Evolutionary conservation across 2,797 vertebrate genomes (phyloP).

Genomic region (Scomberomorus guttatus): DNA sequence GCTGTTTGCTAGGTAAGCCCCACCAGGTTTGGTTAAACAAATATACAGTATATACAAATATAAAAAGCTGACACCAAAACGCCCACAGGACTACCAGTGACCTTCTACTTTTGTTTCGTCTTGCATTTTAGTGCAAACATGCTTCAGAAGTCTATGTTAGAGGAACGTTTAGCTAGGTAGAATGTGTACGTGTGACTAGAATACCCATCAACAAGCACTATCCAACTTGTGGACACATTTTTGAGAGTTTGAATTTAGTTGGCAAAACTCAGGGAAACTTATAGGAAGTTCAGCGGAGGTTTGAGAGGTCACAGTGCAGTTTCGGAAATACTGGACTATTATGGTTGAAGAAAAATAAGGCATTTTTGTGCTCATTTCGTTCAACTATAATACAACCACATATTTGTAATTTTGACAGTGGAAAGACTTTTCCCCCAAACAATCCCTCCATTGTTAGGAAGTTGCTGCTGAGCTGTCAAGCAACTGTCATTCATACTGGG

Average conservation of each 20-base stretch:
- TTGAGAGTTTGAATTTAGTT: neutral
- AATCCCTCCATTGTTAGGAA: conserved; percentile 42
- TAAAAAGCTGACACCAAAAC: neutral
- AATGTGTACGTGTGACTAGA: neutral
- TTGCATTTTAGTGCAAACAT: neutral
- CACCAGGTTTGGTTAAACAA: neutral
- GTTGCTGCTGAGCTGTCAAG: conserved; percentile 62
- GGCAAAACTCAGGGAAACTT: neutral
- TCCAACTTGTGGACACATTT: neutral
- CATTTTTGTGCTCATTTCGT: conserved; percentile 1
- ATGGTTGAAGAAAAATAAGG: conserved; percentile 3
- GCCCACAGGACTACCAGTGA: too few species aligned
- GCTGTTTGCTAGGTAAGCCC: neutral
- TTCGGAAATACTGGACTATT: conserved; percentile 3
- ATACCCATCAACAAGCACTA: neutral
- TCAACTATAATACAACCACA: conserved; percentile 20
- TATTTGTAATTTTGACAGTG: conserved; percentile 41
- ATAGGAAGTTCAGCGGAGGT: conserved; percentile 8
- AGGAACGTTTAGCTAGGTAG: neutral
- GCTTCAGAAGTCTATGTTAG: neutral
- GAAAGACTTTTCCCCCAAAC: conserved; percentile 21
- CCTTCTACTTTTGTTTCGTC: neutral
- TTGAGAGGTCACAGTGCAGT: neutral
- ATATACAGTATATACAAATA: neutral
- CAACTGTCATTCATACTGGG: conserved; percentile 47